Conservation (phyloP, 2,888 invertebrate genomes). For the Panzeria rudis region DNA sequence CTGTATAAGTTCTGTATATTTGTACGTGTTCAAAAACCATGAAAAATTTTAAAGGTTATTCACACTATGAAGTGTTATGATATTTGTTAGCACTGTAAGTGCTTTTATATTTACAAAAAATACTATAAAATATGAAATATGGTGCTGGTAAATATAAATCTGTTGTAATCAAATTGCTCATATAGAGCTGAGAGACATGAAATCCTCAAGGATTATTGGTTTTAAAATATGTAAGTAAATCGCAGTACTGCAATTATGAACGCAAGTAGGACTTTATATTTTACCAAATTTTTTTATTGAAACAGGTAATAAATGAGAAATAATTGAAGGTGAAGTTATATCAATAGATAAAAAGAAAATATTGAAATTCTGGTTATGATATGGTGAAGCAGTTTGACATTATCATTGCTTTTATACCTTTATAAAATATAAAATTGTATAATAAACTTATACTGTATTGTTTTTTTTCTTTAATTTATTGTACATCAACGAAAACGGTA, state of each 20-base stretch:
- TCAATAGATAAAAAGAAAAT: too few relatives aligned
- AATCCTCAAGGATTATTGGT: neutral
- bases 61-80: slow-evolving; percentile 25
- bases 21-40: slow-evolving; percentile 31
- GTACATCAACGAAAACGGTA: too few relatives aligned
- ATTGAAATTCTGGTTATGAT: too few relatives aligned
- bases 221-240: slow-evolving; percentile 1
- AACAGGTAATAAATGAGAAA: too few relatives aligned
- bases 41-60: slow-evolving; percentile 57
- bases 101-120: slow-evolving; percentile 8
- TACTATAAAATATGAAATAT: slow-evolving; percentile 31
- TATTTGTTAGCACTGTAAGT: neutral
- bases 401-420: too few relatives aligned
- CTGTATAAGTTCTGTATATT: slow-evolving; percentile 6
- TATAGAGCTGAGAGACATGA: neutral
- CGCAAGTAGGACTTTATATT: too few relatives aligned
- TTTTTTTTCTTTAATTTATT: too few relatives aligned
- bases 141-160: neutral
- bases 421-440: too few relatives aligned
- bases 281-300: too few relatives aligned
- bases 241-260: neutral
- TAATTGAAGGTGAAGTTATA: too few relatives aligned
- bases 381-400: too few relatives aligned
- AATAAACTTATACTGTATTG: too few relatives aligned
- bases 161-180: neutral